Evolutionary conservation across 2,113 vertebrate genomes (phyloP).

Genomic region (Ophthalmolycus amberensis): DNA sequence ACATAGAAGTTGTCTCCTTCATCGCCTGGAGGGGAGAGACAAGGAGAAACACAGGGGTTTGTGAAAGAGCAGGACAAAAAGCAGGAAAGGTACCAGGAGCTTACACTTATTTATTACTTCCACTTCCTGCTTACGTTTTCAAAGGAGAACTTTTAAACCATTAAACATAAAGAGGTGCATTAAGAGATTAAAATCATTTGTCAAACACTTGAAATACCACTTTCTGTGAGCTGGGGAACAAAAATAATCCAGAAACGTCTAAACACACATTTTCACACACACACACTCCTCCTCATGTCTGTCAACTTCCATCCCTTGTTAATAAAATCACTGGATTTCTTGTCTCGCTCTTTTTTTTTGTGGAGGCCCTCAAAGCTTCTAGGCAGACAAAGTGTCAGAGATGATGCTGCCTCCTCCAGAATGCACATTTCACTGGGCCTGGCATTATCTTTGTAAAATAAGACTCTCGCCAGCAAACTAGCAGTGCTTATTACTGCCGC

Average conservation of each 20-base stretch:
- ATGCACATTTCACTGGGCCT: constrained; percentile 37
- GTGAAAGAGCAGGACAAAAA: constrained; percentile 18
- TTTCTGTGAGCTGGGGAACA: neutral
- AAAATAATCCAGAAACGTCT: neutral
- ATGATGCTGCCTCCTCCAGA: constrained; percentile 33
- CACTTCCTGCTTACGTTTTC: constrained; percentile 20
- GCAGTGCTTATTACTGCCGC: constrained; percentile 30
- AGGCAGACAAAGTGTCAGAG: constrained; percentile 24
- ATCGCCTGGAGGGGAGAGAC: constrained; percentile 85
- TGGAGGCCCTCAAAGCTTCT: constrained; percentile 15
- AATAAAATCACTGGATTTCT: neutral
- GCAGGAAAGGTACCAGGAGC: constrained; percentile 14
- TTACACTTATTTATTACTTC: constrained; percentile 2
- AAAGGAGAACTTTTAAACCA: constrained; percentile 39
- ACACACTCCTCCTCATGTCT: neutral
- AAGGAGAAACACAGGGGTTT: constrained; percentile 27
- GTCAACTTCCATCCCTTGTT: neutral
- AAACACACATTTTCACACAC: neutral
- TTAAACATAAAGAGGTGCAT: constrained; percentile 32
- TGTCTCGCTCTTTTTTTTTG: constrained; percentile 12
- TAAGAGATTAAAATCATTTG: constrained; percentile 25
- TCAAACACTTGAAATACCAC: constrained; percentile 17
- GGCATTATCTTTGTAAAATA: constrained; percentile 43
- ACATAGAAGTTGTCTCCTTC: constrained; percentile 99
- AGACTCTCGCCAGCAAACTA: constrained; percentile 21